Evolutionary conservation across 1,140 invertebrate genomes (phyloP), one percentile per base, ranked within the genome.

Genomic region (Drosophila nannoptera): DNA sequence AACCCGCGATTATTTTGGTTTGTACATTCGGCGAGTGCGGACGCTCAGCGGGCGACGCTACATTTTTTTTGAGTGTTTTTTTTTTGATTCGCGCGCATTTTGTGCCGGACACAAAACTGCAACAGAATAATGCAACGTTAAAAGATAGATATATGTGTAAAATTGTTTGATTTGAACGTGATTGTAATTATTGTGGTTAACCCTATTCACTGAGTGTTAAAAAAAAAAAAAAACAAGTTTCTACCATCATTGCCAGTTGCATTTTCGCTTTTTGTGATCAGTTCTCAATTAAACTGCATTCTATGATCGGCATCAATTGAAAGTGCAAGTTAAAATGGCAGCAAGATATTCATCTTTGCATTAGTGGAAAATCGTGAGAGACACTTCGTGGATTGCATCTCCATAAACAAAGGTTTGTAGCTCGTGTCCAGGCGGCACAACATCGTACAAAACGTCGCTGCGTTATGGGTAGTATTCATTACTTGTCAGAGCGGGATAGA

Each of bases 61-160:
- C 4, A 2, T 22, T 31, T 6, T 22, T n/a, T 14, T 50, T 46
- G 16, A 43, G 36, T 65, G 40, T 43, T 22, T 69, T 58, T 12
- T 38, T 69, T 64, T 69, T 32, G 63, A 64, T 65, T 69, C 67
- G 61, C 67, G 67, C 67, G 67, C 61, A 52, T 69, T 69, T 69
- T 69, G 67, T 69, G 67, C 67, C 67, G 67, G 67, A 45, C 61
- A 36, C 61, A 69, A 69, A 22, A 65, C 31, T 56, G 67, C 67
- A 69, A 58, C 52, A 65, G 53, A 69, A 58, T 33, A 65, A 53
- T 58, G 61, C 46, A 65, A 52, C 58, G 56, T 50, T 36, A 52
- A 56, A 36, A 58, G 9, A 22, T 40, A 32, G 43, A 46, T 46
- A 5, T 31, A 7, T 38, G 16, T 64, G 32, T 35, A 32, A 33